phyloP scores from a whole-genome alignment of 2,113 vertebrate genomes.

The Oreocharis arfaki region DNA sequence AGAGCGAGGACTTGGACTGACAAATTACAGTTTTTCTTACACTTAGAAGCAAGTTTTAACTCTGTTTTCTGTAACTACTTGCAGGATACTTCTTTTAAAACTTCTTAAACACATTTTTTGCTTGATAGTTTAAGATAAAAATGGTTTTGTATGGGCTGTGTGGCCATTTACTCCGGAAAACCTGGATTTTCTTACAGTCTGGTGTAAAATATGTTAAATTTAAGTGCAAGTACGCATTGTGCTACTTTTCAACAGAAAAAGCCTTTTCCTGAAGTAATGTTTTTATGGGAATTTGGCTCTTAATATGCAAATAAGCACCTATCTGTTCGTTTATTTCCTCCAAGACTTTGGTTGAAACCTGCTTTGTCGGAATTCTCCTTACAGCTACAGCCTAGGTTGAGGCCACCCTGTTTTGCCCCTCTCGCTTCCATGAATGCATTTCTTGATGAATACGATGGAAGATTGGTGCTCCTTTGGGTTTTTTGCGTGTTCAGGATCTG shows the following conservation, averaged over 20 bases:
- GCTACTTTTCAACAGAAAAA: background rate
- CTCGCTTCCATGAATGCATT: background rate
- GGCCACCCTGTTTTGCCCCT: background rate
- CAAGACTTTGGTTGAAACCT: background rate
- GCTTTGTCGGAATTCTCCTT: background rate
- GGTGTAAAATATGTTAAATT: background rate
- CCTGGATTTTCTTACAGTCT: background rate
- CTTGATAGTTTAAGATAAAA: background rate
- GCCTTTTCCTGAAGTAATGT: background rate
- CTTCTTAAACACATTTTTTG: background rate
- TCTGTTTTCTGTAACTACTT: background rate
- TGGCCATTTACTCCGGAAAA: background rate
- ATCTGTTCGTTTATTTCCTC: background rate
- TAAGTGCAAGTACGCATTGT: background rate
- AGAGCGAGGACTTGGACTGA: background rate
- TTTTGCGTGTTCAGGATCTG: fast-evolving
- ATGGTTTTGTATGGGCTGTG: background rate
- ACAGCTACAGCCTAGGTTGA: fast-evolving
- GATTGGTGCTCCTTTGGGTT: background rate
- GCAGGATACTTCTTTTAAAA: background rate
- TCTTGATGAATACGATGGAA: background rate
- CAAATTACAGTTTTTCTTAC: fast-evolving
- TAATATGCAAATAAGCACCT: background rate
- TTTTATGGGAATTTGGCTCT: background rate
- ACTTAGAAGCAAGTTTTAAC: background rate